Evolutionary conservation across 2,797 vertebrate species (phyloP).

Genomic region (Eulemur albifrons): DNA sequence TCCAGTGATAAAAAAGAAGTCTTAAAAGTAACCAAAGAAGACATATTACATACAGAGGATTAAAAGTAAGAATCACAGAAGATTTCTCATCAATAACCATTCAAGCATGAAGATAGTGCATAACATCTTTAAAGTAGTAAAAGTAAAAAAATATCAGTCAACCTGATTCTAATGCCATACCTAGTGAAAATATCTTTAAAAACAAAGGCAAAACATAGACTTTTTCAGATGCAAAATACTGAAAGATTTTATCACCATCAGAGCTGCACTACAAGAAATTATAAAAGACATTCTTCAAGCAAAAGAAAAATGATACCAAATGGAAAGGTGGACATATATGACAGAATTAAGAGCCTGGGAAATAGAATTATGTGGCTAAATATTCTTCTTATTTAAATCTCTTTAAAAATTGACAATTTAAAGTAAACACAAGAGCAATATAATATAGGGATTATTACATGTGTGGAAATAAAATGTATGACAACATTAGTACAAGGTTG

Average conservation of each 20-base stretch:
- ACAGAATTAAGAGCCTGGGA: background rate
- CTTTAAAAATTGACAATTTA: background rate
- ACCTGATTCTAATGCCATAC: background rate
- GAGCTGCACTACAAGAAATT: background rate
- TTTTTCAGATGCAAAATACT: background rate
- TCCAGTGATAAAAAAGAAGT: background rate
- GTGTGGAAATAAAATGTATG: background rate
- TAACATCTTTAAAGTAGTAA: background rate
- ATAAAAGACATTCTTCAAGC: background rate
- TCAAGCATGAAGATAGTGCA: background rate
- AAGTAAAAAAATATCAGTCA: background rate
- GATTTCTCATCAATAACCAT: background rate
- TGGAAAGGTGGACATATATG: background rate
- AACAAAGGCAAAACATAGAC: background rate
- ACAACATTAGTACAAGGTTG: background rate
- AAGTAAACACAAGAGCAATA: background rate
- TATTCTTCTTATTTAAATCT: background rate
- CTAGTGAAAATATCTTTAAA: background rate
- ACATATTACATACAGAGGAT: background rate
- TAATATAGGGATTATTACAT: background rate
- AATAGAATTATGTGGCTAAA: background rate
- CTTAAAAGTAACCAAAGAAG: background rate
- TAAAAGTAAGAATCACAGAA: background rate
- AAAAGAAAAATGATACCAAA: background rate
- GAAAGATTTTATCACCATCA: background rate